Evolutionary conservation across 2,113 vertebrate genomes (phyloP), one percentile per base, ranked within the genome.

Genomic region (Oncorhynchus clarkii): DNA sequence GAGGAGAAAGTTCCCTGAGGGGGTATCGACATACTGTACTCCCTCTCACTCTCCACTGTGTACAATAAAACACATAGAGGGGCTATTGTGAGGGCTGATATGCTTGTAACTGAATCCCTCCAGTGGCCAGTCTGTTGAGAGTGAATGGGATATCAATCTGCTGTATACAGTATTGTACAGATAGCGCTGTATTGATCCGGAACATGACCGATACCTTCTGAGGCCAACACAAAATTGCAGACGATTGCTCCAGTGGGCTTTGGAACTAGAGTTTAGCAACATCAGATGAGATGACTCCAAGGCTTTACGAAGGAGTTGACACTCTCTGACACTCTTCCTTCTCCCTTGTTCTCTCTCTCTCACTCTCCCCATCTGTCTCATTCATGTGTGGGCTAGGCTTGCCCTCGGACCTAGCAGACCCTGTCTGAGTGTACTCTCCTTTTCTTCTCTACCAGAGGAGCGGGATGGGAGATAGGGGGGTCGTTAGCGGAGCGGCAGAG

Each of bases 181-280:
- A 16, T 62, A 74, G 62, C 29, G 73, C 80, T 80, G 60, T 81
- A 86, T 84, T 83, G 83, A 88, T 86, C 79, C 78, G 71, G 73
- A 77, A 75, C 66, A 73, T 80, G 76, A 85, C 80, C 48, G 16
- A 70, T 79, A 84, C 77, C 80, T 80, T 57, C 67, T 11, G 12
- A 67, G 26, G 65, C 20, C 59, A n/a, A 62, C n/a, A 62, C n/a
- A 27, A 54, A 54, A 67, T 67, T 22, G 73, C 31, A 78, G 51
- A 71, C 78, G 78, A 84, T 82, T 76, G 78, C 65, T 71, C 78
- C 70, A 79, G 80, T 78, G 76, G 51, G 51, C 12, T 54, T 54
- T 54, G 51, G 3, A 54, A 54, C 51, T 54, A 54, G 70, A 27
- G 54, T 48, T 72, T 22, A 87, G 79, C 83, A 86, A 82, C 82